Evolutionary conservation across 2,113 vertebrate species (phyloP).

Genomic region (Sphyrna mokarran): DNA sequence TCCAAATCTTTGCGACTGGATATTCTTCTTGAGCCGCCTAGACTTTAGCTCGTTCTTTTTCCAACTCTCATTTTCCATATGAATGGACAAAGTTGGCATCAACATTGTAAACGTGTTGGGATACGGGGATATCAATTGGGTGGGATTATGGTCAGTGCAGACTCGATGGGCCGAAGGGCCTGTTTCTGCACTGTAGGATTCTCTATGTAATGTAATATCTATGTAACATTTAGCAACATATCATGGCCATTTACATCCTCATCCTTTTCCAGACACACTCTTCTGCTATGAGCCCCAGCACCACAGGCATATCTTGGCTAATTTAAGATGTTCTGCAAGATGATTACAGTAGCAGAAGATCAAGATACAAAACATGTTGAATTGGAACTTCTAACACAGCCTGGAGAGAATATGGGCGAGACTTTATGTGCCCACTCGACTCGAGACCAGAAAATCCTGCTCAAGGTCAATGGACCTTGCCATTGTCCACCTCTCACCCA

Average conservation of each 20-base stretch:
- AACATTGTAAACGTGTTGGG: no score
- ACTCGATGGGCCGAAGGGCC: no score
- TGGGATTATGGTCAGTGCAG: no score
- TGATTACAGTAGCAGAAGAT: not conserved
- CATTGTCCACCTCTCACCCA: no score
- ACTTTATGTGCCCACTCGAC: no score
- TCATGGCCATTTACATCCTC: not conserved
- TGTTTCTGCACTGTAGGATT: no score
- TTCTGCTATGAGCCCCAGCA: not conserved
- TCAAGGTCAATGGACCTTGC: no score
- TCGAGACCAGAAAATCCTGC: no score
- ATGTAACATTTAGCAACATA: not conserved
- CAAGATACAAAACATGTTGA: not conserved
- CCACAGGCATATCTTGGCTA: not conserved
- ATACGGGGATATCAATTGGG: no score
- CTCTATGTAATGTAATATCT: no score
- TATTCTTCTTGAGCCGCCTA: not conserved
- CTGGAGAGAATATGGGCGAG: no score
- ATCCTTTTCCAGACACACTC: not conserved
- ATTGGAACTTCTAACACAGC: not conserved
- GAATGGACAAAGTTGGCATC: not conserved
- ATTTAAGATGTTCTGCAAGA: no score
- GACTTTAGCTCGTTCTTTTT: not conserved
- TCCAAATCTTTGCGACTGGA: not conserved
- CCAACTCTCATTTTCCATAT: not conserved